A percentile compares a stretch with the other conserved stretches of the same genome.
These are phyloP conservation scores for Xenops minutus DNA, from an alignment of 2,797 vertebrate genomes.

Conservation along the genomic window DNA sequence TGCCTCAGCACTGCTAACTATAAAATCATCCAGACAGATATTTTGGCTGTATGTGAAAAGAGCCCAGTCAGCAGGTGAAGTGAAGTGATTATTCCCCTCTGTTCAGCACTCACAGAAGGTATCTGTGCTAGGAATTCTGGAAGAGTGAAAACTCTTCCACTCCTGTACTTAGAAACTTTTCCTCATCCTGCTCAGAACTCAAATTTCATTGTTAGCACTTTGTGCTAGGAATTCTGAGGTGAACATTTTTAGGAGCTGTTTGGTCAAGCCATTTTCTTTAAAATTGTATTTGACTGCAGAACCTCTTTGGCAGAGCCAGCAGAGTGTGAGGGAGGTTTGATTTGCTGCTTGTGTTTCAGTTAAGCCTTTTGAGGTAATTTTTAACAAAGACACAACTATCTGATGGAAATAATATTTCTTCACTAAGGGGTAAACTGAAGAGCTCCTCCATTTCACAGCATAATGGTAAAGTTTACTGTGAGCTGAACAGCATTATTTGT, in stretches of 20 bases:
- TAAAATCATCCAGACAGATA: not conserved
- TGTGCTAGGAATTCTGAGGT: not conserved
- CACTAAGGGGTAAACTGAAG: not conserved
- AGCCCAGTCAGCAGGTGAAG: not conserved
- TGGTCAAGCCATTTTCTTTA: not conserved
- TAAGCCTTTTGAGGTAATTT: not conserved
- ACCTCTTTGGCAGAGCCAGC: not conserved
- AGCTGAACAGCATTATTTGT: not conserved
- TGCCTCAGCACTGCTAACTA: not conserved
- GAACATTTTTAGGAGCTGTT: not conserved
- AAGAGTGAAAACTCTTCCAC: not conserved
- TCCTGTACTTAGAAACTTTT: not conserved
- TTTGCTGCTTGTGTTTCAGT: not conserved
- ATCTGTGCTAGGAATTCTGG: too few relatives aligned
- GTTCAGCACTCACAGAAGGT: not conserved
- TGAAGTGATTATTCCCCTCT: not conserved
- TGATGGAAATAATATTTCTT: not conserved
- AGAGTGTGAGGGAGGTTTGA: not conserved
- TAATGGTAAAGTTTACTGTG: not conserved
- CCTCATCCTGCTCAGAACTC: not conserved
- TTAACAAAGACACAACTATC: not conserved
- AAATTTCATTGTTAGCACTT: not conserved
- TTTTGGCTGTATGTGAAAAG: not conserved
- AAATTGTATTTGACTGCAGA: not conserved
- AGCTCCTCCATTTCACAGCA: not conserved